These are phyloP conservation scores for Tachystola acroxantha DNA, from an alignment of 2,888 invertebrate genomes.

Conservation along the genomic window DNA sequence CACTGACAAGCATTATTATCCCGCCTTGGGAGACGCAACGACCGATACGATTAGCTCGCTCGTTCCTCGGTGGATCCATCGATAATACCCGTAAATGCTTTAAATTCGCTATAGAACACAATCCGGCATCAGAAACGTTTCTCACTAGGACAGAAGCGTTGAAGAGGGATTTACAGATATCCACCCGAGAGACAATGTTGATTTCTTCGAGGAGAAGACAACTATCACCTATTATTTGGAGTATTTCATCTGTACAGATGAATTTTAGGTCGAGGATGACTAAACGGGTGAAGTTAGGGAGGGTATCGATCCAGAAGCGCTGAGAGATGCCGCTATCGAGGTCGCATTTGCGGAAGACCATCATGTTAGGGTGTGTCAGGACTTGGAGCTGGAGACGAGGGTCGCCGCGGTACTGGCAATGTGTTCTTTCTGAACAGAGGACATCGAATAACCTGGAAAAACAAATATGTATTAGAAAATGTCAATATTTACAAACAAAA, in stretches of 20 bases:
- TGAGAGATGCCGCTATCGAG: slow-evolving; percentile 63
- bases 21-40: slow-evolving; percentile 67
- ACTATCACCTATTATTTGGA: slow-evolving; percentile 52
- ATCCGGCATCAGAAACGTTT: slow-evolving; percentile 67
- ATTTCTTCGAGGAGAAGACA: slow-evolving; percentile 64
- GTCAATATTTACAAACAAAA: not conserved
- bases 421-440: slow-evolving; percentile 69
- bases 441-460: slow-evolving; percentile 72
- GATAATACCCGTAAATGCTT: slow-evolving; percentile 56
- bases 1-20: slow-evolving; percentile 56
- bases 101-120: slow-evolving; percentile 52
- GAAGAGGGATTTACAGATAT: slow-evolving; percentile 64
- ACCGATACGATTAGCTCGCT: slow-evolving; percentile 56
- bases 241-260: slow-evolving; percentile 72
- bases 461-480: slow-evolving; percentile 3
- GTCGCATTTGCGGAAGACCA: slow-evolving; percentile 66
- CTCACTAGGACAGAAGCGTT: slow-evolving; percentile 68
- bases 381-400: slow-evolving; percentile 63
- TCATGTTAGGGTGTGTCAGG: slow-evolving; percentile 63
- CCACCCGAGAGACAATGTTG: slow-evolving; percentile 69
- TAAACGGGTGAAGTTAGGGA: slow-evolving; percentile 53
- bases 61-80: slow-evolving; percentile 71
- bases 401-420: slow-evolving; percentile 58
- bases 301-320: slow-evolving; percentile 56
- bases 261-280: slow-evolving; percentile 68